Evolutionary conservation across 2,113 vertebrate genomes (phyloP), one percentile per base, ranked within the genome.

Genomic region (Motacilla alba): DNA sequence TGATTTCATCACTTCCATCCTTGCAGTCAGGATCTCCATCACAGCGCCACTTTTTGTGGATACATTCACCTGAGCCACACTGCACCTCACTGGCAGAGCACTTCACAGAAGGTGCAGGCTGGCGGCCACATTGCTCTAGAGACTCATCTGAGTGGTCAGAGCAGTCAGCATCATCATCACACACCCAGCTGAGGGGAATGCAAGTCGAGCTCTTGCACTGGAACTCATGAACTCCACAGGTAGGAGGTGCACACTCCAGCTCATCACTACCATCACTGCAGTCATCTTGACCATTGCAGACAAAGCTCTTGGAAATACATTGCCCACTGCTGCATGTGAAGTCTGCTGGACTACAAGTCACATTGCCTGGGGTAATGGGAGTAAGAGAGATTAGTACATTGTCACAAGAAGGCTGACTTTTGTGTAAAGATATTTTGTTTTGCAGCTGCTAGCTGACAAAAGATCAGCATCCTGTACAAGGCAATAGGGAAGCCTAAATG

Each of bases 1-100:
- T 99, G 55, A 98, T 96, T 94, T 99, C 99, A 30, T 99, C 99
- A 16, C 99, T 99, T 92, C 98, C 98, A 1, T 99, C 99, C 94
- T 99, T 99, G 98, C 99, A 99, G 97, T 99, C 99, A 0, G 98
- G 94, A 66, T 99, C 99, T 14, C 99, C 99, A 3, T 99, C 99
- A 46, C 99, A 99, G n/a, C 99, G 98, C 99, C 99, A 99, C 91
- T 99, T 99, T 90, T 98, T 98, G 94, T 99, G 99, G 74, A 99
- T 99, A 73, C 99, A 99, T 85, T 99, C 99, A 43, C 99, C 99
- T 0, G 99, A 99, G 73, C 97, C 91, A 5, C 99, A 99, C 91
- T 98, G 99, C 94, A 99, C 98, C 94, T 99, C 99, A 8, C 97
- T 99, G 55, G 97, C 80, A 0, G 98, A 98, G 70, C 99, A 99